Evolutionary conservation across 2,888 invertebrate species (phyloP).

Genomic region (Rhagonycha fulva): DNA sequence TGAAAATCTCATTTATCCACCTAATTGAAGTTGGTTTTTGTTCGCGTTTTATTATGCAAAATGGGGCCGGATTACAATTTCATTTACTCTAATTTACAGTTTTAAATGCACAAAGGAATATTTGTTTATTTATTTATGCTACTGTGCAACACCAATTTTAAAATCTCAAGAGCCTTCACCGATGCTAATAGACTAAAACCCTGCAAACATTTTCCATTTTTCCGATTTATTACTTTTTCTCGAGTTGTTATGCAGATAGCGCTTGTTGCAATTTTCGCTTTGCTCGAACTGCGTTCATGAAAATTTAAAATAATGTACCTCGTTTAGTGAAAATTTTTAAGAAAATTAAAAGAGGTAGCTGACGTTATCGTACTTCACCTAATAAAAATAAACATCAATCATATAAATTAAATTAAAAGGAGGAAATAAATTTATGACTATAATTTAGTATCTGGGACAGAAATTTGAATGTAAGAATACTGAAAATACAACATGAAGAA

Average conservation of each 20-base stretch:
- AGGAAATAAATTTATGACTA: not conserved
- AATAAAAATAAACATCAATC: not conserved
- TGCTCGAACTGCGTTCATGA: not conserved
- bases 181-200: not conserved
- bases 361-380: not conserved
- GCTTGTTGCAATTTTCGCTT: not conserved
- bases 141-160: not conserved
- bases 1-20: not conserved
- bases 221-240: not conserved
- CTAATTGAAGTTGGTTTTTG: not conserved
- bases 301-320: not conserved
- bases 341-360: not conserved
- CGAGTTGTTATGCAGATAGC: not conserved
- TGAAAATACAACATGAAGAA: not conserved
- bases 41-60: not conserved
- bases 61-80: not conserved
- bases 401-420: not conserved
- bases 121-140: not conserved
- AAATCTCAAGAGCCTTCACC: not conserved
- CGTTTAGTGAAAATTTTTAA: not conserved
- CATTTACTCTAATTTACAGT: not conserved
- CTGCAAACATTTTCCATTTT: not conserved
- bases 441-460: not conserved
- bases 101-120: not conserved
- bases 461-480: not conserved